phyloP scores from a whole-genome alignment of 1,140 invertebrate genomes.

The Formica exsecta region DNA sequence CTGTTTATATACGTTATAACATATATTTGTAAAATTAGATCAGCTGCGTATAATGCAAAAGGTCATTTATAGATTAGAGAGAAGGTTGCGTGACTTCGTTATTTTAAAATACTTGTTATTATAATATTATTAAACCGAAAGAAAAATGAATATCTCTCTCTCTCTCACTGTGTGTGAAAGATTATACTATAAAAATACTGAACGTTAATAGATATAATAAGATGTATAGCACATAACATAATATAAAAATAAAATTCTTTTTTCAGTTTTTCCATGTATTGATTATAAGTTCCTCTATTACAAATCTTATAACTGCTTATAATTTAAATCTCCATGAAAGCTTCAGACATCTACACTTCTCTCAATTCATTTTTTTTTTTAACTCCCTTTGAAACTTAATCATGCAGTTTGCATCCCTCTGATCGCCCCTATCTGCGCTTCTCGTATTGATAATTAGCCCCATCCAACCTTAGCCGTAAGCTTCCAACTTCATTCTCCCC shows the following conservation, averaged over 20 bases:
- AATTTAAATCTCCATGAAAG: neutral
- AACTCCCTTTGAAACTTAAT: conserved; percentile 65
- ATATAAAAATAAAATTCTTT: conserved; percentile 12
- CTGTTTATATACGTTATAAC: conserved; percentile 24
- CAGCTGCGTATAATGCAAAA: conserved; percentile 33
- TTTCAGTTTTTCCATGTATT: neutral
- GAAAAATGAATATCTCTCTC: no score
- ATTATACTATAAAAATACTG: neutral
- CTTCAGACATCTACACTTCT: neutral
- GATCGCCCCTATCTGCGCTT: conserved; percentile 2
- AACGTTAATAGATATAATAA: neutral
- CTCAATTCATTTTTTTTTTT: conserved; percentile 39
- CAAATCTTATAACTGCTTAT: neutral
- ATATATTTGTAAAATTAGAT: conserved; percentile 53
- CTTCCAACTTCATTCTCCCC: conserved; percentile 35
- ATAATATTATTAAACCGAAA: neutral
- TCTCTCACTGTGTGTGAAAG: neutral
- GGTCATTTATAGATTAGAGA: conserved; percentile 17
- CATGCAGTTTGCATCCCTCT: conserved; percentile 42
- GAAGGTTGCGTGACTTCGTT: neutral
- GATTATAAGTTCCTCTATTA: neutral
- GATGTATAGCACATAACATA: neutral
- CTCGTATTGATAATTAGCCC: conserved; percentile 69
- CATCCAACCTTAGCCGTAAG: conserved; percentile 35
- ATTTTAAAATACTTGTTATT: conserved; percentile 9